These are phyloP conservation scores for Caenorhabditis imperialis DNA, from an alignment of 2,888 invertebrate genomes.

Conservation along the genomic window DNA sequence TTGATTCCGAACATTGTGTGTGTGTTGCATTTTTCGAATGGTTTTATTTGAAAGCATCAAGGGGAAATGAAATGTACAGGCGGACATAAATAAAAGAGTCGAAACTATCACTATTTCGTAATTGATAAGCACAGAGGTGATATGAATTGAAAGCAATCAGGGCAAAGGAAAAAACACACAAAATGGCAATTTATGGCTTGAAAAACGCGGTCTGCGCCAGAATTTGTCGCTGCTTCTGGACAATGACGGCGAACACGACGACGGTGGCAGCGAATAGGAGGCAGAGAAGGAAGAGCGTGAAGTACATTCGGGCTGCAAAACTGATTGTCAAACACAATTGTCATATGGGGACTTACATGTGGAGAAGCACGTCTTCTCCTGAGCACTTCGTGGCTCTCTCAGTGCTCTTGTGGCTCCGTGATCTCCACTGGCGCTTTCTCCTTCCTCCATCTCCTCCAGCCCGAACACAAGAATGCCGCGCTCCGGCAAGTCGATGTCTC, in stretches of 20 bases:
- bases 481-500: constrained; percentile 69
- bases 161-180: constrained; percentile 14
- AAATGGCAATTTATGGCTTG: constrained; percentile 37
- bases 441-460: constrained; percentile 63
- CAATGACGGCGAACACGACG: constrained; percentile 51
- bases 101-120: too few species aligned
- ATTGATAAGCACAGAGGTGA: too few species aligned
- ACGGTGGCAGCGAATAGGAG: constrained; percentile 43
- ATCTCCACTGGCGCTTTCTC: constrained; percentile 30
- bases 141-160: not conserved
- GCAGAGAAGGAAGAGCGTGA: constrained; percentile 37
- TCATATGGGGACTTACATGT: constrained; percentile 44
- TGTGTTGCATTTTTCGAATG: constrained; percentile 1
- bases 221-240: constrained; percentile 56
- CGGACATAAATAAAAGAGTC: not conserved
- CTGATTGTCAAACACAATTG: too few species aligned
- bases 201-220: constrained; percentile 53
- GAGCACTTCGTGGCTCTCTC: constrained; percentile 13
- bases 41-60: constrained; percentile 16
- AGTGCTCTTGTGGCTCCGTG: constrained; percentile 41
- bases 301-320: constrained; percentile 49
- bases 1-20: constrained; percentile 27
- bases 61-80: constrained; percentile 29
- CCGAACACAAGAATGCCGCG: constrained; percentile 66
- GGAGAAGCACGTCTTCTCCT: constrained; percentile 57